These are phyloP conservation scores for Geophilus truncorum DNA, from an alignment of 2,888 invertebrate species.

Conservation along the genomic window DNA sequence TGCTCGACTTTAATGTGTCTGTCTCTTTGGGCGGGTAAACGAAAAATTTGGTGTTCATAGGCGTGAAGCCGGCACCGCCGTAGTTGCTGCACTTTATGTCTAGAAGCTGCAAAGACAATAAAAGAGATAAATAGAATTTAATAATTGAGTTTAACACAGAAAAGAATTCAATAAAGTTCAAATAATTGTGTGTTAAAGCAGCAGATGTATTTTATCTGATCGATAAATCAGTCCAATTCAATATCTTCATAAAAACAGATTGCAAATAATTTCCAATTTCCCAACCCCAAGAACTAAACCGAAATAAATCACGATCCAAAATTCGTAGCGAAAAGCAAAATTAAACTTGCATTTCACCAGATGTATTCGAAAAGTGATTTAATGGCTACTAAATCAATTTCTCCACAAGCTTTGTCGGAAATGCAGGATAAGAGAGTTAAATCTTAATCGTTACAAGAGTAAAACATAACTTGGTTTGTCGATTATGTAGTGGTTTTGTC, in stretches of 20 bases:
- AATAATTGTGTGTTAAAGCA: neutral
- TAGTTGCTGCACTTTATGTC: conserved; percentile 41
- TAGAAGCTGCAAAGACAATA: conserved; percentile 39
- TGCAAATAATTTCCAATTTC: neutral
- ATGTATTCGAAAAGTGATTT: no score
- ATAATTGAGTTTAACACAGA: neutral
- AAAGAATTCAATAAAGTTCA: neutral
- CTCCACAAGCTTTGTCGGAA: no score
- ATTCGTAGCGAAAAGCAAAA: neutral
- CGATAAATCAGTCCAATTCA: conserved; percentile 2
- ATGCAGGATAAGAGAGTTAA: no score
- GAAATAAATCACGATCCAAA: neutral
- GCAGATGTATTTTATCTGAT: neutral
- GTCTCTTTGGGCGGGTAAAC: conserved; percentile 36
- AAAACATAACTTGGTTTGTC: no score
- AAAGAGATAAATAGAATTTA: neutral
- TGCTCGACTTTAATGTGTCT: conserved; percentile 28
- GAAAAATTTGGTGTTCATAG: conserved; percentile 40
- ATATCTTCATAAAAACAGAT: neutral
- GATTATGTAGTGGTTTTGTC: no score
- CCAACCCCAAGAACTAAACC: neutral
- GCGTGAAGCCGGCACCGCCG: conserved; percentile 39
- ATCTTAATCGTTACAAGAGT: no score
- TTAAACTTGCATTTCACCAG: neutral
- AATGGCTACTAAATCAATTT: no score